Conservation (phyloP, 1,140 invertebrate genomes). For the Orchesella cincta region DNA sequence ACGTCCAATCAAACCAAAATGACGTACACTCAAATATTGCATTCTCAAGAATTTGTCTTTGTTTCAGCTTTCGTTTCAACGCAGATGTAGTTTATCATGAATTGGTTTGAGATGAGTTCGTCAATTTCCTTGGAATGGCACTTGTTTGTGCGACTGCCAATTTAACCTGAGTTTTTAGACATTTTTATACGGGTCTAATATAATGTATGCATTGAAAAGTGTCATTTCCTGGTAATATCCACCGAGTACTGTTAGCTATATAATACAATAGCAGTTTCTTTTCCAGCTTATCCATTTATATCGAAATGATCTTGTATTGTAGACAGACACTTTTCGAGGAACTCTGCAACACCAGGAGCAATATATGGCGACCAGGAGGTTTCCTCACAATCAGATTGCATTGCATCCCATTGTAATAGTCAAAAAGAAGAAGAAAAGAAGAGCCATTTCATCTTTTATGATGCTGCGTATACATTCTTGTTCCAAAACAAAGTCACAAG, state of each 20-base stretch:
- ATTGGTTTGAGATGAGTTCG: no score
- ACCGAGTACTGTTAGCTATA: no score
- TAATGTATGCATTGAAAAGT: neutral
- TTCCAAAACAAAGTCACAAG: neutral
- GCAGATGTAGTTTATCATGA: no score
- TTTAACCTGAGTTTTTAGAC: no score
- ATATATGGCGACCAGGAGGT: neutral
- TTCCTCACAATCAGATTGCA: neutral
- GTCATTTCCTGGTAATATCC: neutral
- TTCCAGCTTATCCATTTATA: neutral
- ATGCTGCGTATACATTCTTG: neutral
- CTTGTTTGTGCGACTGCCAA: no score
- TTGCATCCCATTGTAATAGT: neutral
- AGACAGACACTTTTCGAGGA: neutral
- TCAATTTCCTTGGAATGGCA: no score
- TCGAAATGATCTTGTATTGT: neutral
- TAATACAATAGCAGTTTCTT: neutral
- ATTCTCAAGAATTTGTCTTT: no score
- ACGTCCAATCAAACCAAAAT: no score
- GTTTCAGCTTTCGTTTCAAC: no score
- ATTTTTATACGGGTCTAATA: neutral
- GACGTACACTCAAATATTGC: no score
- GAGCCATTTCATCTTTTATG: constrained; percentile 14
- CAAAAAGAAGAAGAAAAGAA: neutral
- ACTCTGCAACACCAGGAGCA: constrained; percentile 1